Base-by-base conservation (phyloP, 2,113 vertebrate genomes). In the Pseudorhombus dupliciocellatus region DNA sequence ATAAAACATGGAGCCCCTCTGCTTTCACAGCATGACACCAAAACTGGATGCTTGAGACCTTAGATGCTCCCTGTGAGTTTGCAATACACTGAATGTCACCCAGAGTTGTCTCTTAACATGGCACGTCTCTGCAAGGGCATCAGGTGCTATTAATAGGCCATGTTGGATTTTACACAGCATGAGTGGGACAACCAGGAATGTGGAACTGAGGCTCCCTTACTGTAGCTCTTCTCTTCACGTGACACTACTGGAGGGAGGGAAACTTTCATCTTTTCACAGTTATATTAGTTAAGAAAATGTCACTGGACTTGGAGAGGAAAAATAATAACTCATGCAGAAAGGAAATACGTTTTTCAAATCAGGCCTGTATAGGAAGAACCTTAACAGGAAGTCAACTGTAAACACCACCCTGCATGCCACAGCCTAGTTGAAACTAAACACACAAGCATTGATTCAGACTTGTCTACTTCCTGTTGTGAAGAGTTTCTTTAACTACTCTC, bases 401-500 rank as follows among this genome's bases (percentile, higher is more conserved):
- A 18, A 20, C 14, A 46, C 15, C 2, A 7, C 56, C 0, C 14
- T 4, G 11, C 64, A 53, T 63, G 46, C 67, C 44, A 28, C 34
- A 24, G 51, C 64, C 10, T 2, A 21, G 63, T 75, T 82, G 59
- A 83, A 79, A 58, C 58, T 84, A 78, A 85, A 89, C 79, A 83
- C 42, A 50, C 16, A 11, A 28, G 55, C 64, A 16, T 54, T 70
- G 55, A 65, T 51, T 68, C 16, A 53, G 7, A 53, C 46, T 50
- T n/a, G 48, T 50, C 51, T 53, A 50, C 46, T 50, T 50, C 46
- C 46, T 50, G 46, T 50, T n/a, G n/a, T n/a, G n/a, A n/a, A n/a
- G n/a, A n/a, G n/a, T n/a, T n/a, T n/a, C n/a, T n/a, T n/a, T n/a
- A n/a, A n/a, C n/a, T n/a, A n/a, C 8, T 63, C 21, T 15, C 46